Percentiles rank a stretch among this genome's conserved stretches.
Evolutionary conservation across 1,140 invertebrate species (phyloP).

Genomic region (Pseudomyrmex gracilis): DNA sequence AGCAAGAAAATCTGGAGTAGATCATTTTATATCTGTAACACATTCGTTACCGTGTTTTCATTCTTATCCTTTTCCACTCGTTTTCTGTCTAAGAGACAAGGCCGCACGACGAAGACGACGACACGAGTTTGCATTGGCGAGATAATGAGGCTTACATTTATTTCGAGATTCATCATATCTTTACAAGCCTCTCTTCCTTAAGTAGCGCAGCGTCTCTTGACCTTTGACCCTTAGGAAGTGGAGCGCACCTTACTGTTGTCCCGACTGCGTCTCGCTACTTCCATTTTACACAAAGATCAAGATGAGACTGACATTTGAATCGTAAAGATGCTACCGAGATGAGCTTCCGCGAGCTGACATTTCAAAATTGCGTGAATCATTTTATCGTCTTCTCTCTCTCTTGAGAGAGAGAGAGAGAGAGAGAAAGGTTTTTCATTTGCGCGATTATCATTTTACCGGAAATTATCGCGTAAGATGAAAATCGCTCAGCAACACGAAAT

Average conservation of each 20-base stretch:
- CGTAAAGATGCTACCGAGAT: conserved; percentile 16
- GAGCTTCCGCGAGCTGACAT: not conserved
- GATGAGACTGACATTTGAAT: conserved; percentile 49
- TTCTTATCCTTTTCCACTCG: not conserved
- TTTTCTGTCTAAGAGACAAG: not conserved
- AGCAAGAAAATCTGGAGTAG: too few species aligned
- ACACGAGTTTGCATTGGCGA: conserved; percentile 16
- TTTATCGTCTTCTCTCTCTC: conserved; percentile 10
- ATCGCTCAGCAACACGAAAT: too few species aligned
- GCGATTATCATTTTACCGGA: too few species aligned
- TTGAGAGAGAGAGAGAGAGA: too few species aligned
- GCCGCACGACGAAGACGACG: not conserved
- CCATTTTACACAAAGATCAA: conserved; percentile 54
- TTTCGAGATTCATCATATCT: conserved; percentile 28
- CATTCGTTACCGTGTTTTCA: not conserved
- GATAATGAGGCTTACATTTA: conserved; percentile 68
- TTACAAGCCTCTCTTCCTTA: not conserved
- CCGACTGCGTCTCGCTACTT: conserved; percentile 50
- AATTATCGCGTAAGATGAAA: too few species aligned
- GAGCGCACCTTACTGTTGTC: not conserved
- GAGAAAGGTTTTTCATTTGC: too few species aligned
- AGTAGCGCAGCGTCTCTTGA: conserved; percentile 30
- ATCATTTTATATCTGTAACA: not conserved
- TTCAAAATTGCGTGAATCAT: conserved; percentile 23
- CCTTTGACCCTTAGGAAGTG: conserved; percentile 61